phyloP scores from a whole-genome alignment of 2,888 invertebrate genomes.

The Stictocephala bisonia region DNA sequence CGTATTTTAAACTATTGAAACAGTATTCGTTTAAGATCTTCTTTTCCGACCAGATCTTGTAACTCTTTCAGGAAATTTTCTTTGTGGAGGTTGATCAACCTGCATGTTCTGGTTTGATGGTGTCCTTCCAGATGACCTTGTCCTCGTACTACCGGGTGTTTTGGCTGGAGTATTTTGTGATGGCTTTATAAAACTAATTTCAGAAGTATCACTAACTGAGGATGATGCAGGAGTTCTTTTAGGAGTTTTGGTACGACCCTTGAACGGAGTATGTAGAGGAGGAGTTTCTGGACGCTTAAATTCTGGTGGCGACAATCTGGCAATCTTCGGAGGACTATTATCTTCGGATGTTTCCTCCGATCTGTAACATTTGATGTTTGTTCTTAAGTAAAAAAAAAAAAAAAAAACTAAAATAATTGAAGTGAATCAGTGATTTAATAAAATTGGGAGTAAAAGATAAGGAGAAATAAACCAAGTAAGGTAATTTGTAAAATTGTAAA shows the following conservation, averaged over 20 bases:
- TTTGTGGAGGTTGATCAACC: not conserved
- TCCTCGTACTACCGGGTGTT: not conserved
- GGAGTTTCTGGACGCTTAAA: slow-evolving; percentile 13
- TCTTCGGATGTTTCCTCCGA: not conserved
- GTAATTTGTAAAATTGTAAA: too few relatives aligned
- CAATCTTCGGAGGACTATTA: not conserved
- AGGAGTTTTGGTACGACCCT: slow-evolving; percentile 4
- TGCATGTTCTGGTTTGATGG: not conserved
- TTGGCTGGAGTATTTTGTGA: not conserved
- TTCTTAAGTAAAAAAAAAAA: too few relatives aligned
- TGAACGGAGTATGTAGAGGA: slow-evolving; percentile 16
- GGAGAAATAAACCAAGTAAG: too few relatives aligned
- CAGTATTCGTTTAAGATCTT: not conserved
- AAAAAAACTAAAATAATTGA: too few relatives aligned
- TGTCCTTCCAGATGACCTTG: not conserved
- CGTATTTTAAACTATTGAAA: not conserved
- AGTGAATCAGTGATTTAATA: too few relatives aligned
- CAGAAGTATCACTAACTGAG: not conserved
- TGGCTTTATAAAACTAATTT: not conserved
- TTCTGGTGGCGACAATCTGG: not conserved
- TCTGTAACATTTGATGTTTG: too few relatives aligned
- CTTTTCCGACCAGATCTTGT: slow-evolving; percentile 9
- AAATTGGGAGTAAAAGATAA: too few relatives aligned
- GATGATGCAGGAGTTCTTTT: not conserved
- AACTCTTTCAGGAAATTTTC: not conserved